Percentiles rank a stretch among this genome's conserved stretches.
Evolutionary conservation across 2,797 vertebrate species (phyloP).

Genomic region (Malacoctenus gilli): DNA sequence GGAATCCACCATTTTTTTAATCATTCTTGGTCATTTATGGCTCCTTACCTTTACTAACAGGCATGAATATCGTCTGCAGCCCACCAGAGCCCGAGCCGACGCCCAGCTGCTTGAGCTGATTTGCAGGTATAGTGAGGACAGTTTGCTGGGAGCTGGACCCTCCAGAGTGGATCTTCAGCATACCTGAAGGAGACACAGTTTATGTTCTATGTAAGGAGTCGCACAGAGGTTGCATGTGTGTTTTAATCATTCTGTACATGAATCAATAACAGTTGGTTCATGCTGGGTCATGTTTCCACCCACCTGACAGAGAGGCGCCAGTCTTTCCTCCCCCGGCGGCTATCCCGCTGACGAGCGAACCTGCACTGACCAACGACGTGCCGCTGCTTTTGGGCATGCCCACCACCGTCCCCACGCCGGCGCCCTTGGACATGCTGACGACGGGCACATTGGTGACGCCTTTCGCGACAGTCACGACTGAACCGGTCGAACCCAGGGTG

Average conservation of each 20-base stretch:
- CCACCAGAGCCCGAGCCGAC: constrained; percentile 83
- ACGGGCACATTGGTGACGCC: constrained; percentile 74
- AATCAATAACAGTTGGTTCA: too few relatives aligned
- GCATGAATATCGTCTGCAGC: constrained; percentile 95
- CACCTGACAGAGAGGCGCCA: constrained; percentile 80
- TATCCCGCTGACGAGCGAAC: constrained; percentile 77
- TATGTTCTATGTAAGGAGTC: too few relatives aligned
- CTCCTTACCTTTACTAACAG: constrained; percentile 90
- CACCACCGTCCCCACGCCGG: constrained; percentile 56
- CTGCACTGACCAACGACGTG: constrained; percentile 73
- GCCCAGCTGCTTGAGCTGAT: constrained; percentile 93
- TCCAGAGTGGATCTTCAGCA: constrained; percentile 93
- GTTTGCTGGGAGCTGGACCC: constrained; percentile 91
- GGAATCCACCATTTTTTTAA: too few relatives aligned
- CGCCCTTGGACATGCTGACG: constrained; percentile 76
- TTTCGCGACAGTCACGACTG: constrained; percentile 83
- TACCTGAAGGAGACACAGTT: constrained; percentile 74
- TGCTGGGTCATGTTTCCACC: background rate
- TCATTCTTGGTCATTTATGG: too few relatives aligned
- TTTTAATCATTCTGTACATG: too few relatives aligned
- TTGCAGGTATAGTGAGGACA: constrained; percentile 91
- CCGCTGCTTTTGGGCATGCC: constrained; percentile 73
- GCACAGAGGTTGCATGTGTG: too few relatives aligned
- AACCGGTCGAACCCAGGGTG: constrained; percentile 56
- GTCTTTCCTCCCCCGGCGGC: constrained; percentile 72